Evolutionary conservation across 2,888 invertebrate genomes (phyloP).

Genomic region (Celastrina argiolus): DNA sequence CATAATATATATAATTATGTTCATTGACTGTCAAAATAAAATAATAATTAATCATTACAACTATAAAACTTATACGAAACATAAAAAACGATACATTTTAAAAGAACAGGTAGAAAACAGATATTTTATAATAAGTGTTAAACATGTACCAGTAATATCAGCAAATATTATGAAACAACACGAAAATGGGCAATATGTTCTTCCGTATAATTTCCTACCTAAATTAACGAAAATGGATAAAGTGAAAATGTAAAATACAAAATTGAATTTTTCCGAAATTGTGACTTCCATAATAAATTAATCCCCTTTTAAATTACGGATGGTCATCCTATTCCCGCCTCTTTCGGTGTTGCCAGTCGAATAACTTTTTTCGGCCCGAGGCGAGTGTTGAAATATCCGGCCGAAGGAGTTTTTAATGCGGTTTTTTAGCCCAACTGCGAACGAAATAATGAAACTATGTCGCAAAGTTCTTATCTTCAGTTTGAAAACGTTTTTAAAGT

Average conservation of each 20-base stretch:
- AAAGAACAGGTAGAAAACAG: no score
- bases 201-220: not conserved
- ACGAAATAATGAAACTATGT: conserved; percentile 25
- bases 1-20: no score
- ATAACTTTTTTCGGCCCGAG: conserved; percentile 34
- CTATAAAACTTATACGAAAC: no score
- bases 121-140: no score
- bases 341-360: conserved; percentile 34
- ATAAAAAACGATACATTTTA: no score
- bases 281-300: conserved; percentile 8
- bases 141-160: no score
- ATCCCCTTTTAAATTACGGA: conserved; percentile 33
- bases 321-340: conserved; percentile 37
- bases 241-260: conserved; percentile 6
- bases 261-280: not conserved
- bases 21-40: no score
- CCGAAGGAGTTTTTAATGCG: conserved; percentile 30
- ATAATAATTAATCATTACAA: no score
- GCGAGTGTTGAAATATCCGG: conserved; percentile 35
- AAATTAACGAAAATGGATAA: not conserved
- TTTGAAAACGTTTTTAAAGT: conserved; percentile 23
- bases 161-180: not conserved
- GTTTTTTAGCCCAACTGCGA: conserved; percentile 27
- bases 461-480: conserved; percentile 24
- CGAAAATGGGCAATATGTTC: not conserved